phyloP scores from a whole-genome alignment of 2,888 invertebrate species.

The Isoperla grammatica region DNA sequence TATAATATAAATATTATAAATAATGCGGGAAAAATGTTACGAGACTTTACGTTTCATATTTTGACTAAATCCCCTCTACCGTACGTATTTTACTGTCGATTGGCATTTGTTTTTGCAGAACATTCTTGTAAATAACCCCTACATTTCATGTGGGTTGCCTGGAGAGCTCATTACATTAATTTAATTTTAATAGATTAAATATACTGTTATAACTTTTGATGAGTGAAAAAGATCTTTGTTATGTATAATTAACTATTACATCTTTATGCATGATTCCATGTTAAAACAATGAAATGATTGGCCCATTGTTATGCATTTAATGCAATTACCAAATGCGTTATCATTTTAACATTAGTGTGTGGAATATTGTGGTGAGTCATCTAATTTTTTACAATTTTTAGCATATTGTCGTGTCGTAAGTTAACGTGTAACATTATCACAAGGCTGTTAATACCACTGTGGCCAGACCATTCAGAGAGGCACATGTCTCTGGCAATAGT shows the following conservation, averaged over 20 bases:
- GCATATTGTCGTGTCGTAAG: slow-evolving; percentile 26
- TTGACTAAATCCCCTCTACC: slow-evolving; percentile 17
- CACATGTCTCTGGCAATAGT: not conserved
- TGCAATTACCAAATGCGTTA: slow-evolving; percentile 24
- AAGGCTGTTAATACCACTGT: slow-evolving; percentile 20
- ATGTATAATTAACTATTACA: slow-evolving; percentile 25
- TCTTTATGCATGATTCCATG: slow-evolving; percentile 26
- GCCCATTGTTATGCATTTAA: slow-evolving; percentile 30
- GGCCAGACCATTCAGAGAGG: slow-evolving; percentile 14
- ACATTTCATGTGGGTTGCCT: slow-evolving; percentile 23
- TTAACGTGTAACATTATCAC: slow-evolving; percentile 12
- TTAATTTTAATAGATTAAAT: slow-evolving; percentile 22
- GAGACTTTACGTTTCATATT: slow-evolving; percentile 15
- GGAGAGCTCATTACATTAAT: slow-evolving; percentile 29
- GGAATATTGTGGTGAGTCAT: slow-evolving; percentile 22
- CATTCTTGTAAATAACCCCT: slow-evolving; percentile 30
- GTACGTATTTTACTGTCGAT: slow-evolving; percentile 19
- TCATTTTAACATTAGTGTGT: slow-evolving; percentile 22
- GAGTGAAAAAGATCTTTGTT: slow-evolving; percentile 26
- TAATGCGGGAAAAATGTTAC: slow-evolving; percentile 6
- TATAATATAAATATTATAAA: slow-evolving; percentile 29
- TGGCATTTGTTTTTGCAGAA: slow-evolving; percentile 25
- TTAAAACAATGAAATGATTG: slow-evolving; percentile 25
- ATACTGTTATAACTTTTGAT: slow-evolving; percentile 28
- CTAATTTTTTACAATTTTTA: slow-evolving; percentile 31